Conservation (phyloP, 1,140 invertebrate species). For the Aphidius gifuensis region DNA sequence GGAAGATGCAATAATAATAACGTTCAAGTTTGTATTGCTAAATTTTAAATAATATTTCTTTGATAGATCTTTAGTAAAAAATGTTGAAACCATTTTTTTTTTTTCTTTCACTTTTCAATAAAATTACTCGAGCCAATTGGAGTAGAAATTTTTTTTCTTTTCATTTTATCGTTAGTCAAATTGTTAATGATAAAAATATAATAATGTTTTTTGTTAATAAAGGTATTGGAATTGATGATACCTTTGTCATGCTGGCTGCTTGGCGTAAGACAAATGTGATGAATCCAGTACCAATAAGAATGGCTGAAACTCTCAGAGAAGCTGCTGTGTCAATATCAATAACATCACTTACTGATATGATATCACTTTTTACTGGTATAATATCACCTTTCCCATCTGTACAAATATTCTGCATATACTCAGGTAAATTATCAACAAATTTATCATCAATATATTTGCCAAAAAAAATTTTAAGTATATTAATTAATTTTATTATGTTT, state of each 20-base stretch:
- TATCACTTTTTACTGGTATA: constrained; percentile 94
- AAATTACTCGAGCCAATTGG: too few species aligned
- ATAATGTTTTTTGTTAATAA: constrained; percentile 25
- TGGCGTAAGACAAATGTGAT: constrained; percentile 82
- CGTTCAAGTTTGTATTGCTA: too few species aligned
- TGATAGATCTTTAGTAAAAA: too few species aligned
- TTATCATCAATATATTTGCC: constrained; percentile 9
- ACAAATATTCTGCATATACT: constrained; percentile 95
- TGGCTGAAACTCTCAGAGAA: constrained; percentile 84
- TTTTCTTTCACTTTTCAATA: too few species aligned
- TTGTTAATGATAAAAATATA: too few species aligned
- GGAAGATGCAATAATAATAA: too few species aligned
- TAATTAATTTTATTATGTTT: constrained; percentile 6
- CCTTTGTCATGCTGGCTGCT: constrained; percentile 92
- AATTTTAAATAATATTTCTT: too few species aligned
- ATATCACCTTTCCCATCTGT: constrained; percentile 93
- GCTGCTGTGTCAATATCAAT: constrained; percentile 98
- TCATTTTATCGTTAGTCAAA: too few species aligned
- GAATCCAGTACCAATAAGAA: constrained; percentile 76
- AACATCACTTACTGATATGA: constrained; percentile 94
- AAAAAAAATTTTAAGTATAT: neutral
- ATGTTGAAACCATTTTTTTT: too few species aligned
- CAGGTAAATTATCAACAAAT: constrained; percentile 58
- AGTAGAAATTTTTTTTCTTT: too few species aligned
- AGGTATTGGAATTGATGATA: constrained; percentile 97